Conservation (phyloP, 1,140 invertebrate genomes). For the Triops longicaudatus region DNA sequence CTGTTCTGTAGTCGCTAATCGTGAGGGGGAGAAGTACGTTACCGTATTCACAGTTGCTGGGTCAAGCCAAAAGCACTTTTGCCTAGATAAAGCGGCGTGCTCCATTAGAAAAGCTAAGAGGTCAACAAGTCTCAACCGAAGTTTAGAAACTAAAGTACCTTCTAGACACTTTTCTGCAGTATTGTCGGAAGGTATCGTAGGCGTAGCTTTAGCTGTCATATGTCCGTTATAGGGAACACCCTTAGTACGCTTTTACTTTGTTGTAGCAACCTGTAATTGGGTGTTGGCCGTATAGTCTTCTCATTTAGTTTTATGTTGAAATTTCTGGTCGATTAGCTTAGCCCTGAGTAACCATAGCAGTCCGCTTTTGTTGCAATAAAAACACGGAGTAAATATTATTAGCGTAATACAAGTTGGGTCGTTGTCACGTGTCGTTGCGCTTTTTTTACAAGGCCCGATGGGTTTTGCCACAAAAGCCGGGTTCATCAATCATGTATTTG, state of each 20-base stretch:
- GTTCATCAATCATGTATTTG: conserved; percentile 7
- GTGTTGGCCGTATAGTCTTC: neutral
- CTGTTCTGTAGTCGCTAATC: neutral
- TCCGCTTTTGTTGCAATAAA: neutral
- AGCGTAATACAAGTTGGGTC: neutral
- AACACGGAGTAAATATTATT: neutral
- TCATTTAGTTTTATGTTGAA: too few relatives aligned
- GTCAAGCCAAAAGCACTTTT: neutral
- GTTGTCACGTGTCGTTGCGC: neutral
- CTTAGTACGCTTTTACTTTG: neutral
- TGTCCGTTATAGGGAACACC: neutral
- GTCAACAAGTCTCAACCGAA: too few relatives aligned
- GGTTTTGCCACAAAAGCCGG: neutral
- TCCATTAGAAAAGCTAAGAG: too few relatives aligned
- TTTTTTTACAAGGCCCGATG: neutral
- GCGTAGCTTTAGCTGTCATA: too few relatives aligned
- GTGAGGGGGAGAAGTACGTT: neutral
- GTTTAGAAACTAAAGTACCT: too few relatives aligned
- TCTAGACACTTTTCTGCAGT: too few relatives aligned
- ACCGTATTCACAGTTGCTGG: neutral
- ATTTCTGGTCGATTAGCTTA: too few relatives aligned
- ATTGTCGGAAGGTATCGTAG: too few relatives aligned
- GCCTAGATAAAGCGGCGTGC: neutral
- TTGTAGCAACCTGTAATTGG: neutral
- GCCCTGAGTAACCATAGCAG: neutral